Base-by-base conservation (phyloP, 2,888 invertebrate species). In the Amphimallon solstitiale region DNA sequence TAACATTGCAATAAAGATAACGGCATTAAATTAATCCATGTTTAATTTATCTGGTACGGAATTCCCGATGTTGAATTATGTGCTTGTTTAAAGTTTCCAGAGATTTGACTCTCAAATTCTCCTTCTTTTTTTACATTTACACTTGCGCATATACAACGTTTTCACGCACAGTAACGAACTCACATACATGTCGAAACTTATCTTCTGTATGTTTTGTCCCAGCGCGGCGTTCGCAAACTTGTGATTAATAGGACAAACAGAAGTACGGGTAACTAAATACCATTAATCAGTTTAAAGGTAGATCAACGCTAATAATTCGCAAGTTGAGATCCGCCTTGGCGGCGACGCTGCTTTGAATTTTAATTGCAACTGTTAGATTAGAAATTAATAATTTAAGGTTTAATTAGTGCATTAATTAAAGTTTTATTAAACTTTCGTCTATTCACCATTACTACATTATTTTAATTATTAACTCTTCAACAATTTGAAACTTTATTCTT, bases 181-280 rank as follows among this genome's bases (percentile, higher is more conserved):
- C 23, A 14, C 43, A 29, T 9, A 29, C 29, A 45, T 54, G 21
- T 29, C 6, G 43, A 7, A 17, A 43, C 43, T 43, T 56, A 56
- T 56, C 40, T 43, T 23, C 14, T 10, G 34, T 46, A 38, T 23
- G 14, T 49, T 61, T 37, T 23, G 23, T 23, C 37, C 34, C 37
- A 21, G 17, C 38, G 40, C 37, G 14, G 17, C 38, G 40, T 38
- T 63, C 59, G 17, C 59, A 40, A 48, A 40, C 49, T 38, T 59
- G 48, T 59, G 59, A 65, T 65, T 65, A 56, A 65, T 49, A 56
- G 56, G 59, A 56, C 64, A 65, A 56, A 65, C 59, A 65, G 15
- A 38, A 56, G 59, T 48, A 40, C 56, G 54, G 40, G 46, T 38
- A 59, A 59, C 64, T 65, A 56, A 46, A 65, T 65, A 56, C 48